phyloP scores from a whole-genome alignment of 1,140 invertebrate species.

The Drosophila melanica region DNA sequence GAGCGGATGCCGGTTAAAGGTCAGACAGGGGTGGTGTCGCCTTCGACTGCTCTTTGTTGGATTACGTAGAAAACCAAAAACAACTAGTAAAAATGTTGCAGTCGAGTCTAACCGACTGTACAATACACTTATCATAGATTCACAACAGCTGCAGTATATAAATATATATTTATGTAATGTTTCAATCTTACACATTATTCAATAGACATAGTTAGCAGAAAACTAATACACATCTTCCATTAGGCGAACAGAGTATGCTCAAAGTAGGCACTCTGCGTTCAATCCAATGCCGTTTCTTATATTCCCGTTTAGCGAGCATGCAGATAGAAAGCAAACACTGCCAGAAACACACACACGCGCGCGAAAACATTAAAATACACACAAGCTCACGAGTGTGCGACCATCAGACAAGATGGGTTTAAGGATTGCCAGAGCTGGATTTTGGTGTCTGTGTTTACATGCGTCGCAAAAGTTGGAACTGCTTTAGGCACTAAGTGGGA shows the following conservation, averaged over 20 bases:
- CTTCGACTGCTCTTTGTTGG: neutral
- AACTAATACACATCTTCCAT: neutral
- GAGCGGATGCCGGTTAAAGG: neutral
- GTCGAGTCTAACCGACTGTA: too few relatives aligned
- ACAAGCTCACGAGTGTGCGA: neutral
- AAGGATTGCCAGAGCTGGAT: slow-evolving; percentile 3
- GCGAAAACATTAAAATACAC: neutral
- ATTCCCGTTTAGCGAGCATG: slow-evolving; percentile 7
- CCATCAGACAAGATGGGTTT: neutral
- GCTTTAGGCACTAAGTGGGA: neutral
- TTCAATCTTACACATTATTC: too few relatives aligned
- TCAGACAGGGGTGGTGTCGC: neutral
- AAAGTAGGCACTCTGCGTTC: neutral
- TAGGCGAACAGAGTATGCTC: too few relatives aligned
- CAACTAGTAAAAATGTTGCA: too few relatives aligned
- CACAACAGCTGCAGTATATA: too few relatives aligned
- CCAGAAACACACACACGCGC: neutral
- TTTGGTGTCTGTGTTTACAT: neutral
- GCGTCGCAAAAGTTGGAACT: slow-evolving; percentile 2
- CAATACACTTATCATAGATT: too few relatives aligned
- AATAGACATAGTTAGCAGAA: too few relatives aligned
- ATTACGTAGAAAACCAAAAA: too few relatives aligned
- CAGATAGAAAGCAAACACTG: slow-evolving; percentile 10
- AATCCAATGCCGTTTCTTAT: slow-evolving; percentile 15
- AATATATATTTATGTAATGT: too few relatives aligned